These are phyloP conservation scores for Tetragonisca angustula DNA, from an alignment of 2,888 invertebrate genomes.

Conservation along the genomic window DNA sequence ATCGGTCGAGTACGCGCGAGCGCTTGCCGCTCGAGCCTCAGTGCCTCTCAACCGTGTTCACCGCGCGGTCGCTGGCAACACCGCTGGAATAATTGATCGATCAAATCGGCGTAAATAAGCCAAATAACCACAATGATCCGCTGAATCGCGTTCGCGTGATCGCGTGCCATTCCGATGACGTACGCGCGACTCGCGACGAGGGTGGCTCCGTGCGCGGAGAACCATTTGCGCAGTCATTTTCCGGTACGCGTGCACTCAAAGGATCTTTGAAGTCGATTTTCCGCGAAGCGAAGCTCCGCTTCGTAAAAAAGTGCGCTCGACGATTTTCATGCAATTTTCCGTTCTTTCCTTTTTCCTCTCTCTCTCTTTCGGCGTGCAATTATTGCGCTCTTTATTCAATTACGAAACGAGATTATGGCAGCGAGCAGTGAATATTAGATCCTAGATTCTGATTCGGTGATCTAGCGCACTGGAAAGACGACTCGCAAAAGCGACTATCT, in stretches of 20 bases:
- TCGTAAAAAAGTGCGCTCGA: not conserved
- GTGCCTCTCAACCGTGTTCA: constrained; percentile 6
- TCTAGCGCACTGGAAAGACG: no score
- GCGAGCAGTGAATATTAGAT: no score
- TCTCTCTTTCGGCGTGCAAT: not conserved
- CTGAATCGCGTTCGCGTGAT: not conserved
- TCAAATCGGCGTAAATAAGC: not conserved
- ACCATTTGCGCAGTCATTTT: not conserved
- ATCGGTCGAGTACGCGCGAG: constrained; percentile 15
- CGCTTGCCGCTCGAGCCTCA: not conserved
- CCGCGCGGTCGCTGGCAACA: not conserved
- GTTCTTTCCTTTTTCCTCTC: no score
- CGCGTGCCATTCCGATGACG: not conserved
- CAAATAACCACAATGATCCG: not conserved
- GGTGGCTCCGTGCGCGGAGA: not conserved
- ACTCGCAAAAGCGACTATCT: no score
- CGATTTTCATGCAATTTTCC: not conserved
- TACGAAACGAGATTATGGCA: not conserved
- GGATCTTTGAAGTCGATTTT: not conserved
- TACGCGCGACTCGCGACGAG: not conserved
- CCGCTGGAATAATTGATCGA: not conserved
- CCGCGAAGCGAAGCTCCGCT: not conserved
- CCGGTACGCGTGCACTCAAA: not conserved
- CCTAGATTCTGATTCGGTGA: no score
- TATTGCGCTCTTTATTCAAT: not conserved